Percentiles rank a stretch among this genome's conserved stretches.
Conservation (phyloP, 2,113 vertebrate genomes). For the Bubo blakistoni region DNA sequence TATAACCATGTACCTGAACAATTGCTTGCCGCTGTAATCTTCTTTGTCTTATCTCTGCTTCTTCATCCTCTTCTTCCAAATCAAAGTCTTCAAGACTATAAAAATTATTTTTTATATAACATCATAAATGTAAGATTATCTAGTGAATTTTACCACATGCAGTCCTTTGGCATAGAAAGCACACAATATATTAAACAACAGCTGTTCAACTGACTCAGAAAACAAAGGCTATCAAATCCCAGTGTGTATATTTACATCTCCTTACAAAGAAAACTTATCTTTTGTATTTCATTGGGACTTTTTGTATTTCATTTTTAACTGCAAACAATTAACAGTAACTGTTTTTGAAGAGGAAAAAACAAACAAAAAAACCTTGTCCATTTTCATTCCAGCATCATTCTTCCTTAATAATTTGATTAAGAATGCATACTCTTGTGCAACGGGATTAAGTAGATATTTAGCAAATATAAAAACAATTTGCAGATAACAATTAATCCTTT, state of each 20-base stretch:
- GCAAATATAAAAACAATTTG: neutral
- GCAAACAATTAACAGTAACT: neutral
- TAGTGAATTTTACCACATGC: neutral
- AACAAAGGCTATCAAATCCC: neutral
- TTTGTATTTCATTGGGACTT: neutral
- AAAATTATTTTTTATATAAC: neutral
- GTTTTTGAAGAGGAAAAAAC: neutral
- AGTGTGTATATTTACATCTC: neutral
- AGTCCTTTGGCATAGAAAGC: neutral
- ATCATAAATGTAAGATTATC: neutral
- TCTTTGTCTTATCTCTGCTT: conserved; percentile 93
- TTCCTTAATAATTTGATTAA: neutral
- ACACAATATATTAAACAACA: neutral
- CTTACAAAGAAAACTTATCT: neutral
- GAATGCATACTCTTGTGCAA: neutral
- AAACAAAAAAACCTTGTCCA: neutral
- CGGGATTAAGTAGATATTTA: neutral
- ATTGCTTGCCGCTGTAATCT: conserved; percentile 91
- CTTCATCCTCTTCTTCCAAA: conserved; percentile 94
- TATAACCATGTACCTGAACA: conserved; percentile 81
- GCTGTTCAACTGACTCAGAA: neutral
- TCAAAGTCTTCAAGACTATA: conserved; percentile 92
- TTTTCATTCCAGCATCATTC: neutral
- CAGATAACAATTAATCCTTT: neutral
- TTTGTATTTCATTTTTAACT: neutral